These are phyloP conservation scores for Pheosia tremula DNA, from an alignment of 2,888 invertebrate genomes.

Conservation along the genomic window DNA sequence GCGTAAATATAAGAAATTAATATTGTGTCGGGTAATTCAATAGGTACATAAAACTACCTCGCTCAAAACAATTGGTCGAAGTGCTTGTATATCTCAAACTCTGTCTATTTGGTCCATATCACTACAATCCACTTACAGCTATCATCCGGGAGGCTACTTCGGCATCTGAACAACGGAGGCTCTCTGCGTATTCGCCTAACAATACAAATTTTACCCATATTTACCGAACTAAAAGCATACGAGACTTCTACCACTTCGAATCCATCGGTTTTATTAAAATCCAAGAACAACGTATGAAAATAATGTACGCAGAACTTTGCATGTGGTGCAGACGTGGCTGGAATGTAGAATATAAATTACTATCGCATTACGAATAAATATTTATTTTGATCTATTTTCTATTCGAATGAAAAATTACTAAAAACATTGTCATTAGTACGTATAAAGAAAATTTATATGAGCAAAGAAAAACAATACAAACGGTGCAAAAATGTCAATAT, in stretches of 20 bases:
- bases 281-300: constrained; percentile 35
- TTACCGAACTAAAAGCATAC: constrained; percentile 49
- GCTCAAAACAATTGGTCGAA: constrained; percentile 1
- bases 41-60: neutral
- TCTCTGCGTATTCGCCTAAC: constrained; percentile 11
- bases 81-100: constrained; percentile 1
- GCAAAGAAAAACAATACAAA: too few relatives aligned
- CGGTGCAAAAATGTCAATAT: too few relatives aligned
- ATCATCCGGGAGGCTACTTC: constrained; percentile 8
- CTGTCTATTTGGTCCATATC: constrained; percentile 4
- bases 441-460: too few relatives aligned
- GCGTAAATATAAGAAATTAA: neutral
- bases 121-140: constrained; percentile 11
- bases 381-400: constrained; percentile 41
- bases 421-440: constrained; percentile 21
- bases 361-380: constrained; percentile 48
- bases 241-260: constrained; percentile 37
- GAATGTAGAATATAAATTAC: constrained; percentile 36
- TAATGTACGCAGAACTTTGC: constrained; percentile 35
- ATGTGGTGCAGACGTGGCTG: constrained; percentile 40
- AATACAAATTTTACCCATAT: constrained; percentile 39
- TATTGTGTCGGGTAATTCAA: neutral
- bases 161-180: constrained; percentile 9
- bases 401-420: constrained; percentile 38
- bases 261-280: constrained; percentile 47